Conservation (phyloP, 2,113 vertebrate genomes). For the Mirounga angustirostris region DNA sequence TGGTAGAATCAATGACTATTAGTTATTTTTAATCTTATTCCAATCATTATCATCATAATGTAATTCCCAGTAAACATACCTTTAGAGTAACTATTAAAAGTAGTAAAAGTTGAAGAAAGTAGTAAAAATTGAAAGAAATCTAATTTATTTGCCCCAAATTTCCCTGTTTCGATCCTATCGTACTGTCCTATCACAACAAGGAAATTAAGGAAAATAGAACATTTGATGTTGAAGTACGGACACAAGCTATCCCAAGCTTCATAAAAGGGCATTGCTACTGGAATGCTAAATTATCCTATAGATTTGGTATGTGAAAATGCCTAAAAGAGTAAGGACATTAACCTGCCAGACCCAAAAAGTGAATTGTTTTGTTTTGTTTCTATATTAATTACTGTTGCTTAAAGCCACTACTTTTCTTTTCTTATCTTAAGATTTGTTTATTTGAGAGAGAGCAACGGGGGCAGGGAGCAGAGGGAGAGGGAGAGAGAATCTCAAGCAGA, state of each 20-base stretch:
- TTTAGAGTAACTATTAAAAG: background rate
- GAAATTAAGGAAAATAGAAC: background rate
- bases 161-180: accelerated
- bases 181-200: background rate
- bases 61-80: background rate
- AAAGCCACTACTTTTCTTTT: background rate
- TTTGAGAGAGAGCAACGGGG: background rate
- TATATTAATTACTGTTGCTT: background rate
- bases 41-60: background rate
- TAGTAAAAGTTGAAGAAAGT: background rate
- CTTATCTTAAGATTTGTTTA: too few species aligned
- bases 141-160: background rate
- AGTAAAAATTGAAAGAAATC: background rate
- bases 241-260: background rate
- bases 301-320: background rate
- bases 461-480: background rate
- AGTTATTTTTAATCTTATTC: background rate
- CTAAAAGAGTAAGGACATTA: background rate
- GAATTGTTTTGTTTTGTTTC: background rate
- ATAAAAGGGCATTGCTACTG: accelerated
- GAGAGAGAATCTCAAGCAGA: background rate
- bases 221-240: background rate
- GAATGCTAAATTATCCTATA: background rate
- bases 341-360: background rate
- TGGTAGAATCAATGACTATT: background rate